Base-by-base conservation (phyloP, 2,113 vertebrate genomes). In the Paralichthys olivaceus region DNA sequence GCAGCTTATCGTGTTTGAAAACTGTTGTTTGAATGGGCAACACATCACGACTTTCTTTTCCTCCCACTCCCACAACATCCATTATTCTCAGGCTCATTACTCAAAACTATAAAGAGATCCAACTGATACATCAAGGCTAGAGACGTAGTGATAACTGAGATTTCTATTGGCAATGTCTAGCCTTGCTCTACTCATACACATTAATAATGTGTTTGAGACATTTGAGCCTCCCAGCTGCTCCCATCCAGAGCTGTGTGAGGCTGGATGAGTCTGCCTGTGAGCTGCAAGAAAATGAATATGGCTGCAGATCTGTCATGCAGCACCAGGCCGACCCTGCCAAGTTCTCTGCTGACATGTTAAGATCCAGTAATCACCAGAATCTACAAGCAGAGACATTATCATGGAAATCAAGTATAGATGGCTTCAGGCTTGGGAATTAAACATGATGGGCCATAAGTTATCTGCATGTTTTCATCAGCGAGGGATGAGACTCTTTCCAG, bases 171-270 rank as follows among this genome's bases (percentile, higher is more conserved):
- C 79, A 80, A 68, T 23, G 67, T 72, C 40, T 77, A 76, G 61
- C 64, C 47, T 68, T 26, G 65, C 62, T 86, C 66, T 64, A 28
- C 80, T 80, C 64, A 62, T 55, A 79, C 84, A 88, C 79, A 82
- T 86, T 79, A 77, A 76, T 90, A 89, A 88, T 70, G 72, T 76
- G 72, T 53, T 69, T 71, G 70, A n/a, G 74, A 85, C 84, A 89
- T 83, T 84, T 14, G 26, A 89, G 84, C 82, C 76, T 76, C 82
- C 72, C 84, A 86, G 84, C 84, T 86, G 87, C 74, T 89, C 54
- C 75, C 22, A 69, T 75, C 78, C 70, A 45, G 76, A 79, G 62
- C 69, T 26, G 55, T 28, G 72, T 5, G 75, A 70, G 79, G 71
- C 69, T 19, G 64, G 40, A 69, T 83, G 86, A 87, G 69, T 86